Base-by-base conservation (phyloP, 2,888 invertebrate species). In the Chrysotoxum bicinctum region DNA sequence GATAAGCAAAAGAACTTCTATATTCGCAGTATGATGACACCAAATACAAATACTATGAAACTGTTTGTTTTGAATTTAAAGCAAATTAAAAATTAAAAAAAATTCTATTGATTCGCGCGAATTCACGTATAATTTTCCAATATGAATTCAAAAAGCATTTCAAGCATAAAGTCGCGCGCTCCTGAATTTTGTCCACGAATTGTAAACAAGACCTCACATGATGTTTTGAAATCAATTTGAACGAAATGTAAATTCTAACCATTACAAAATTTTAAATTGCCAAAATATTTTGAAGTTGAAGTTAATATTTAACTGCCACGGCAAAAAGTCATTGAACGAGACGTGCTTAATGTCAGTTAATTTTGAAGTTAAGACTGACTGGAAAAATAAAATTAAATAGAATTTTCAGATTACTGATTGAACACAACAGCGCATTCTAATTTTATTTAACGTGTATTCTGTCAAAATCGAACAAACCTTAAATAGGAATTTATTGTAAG, bases 131-230 rank as follows among this genome's bases (percentile, higher is more conserved):
- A 84, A 84, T 84, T 84, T n/a, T 37, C 14, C 62, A 45, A 84
- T 84, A 76, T 68, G 66, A 37, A 84, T 84, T 66, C 84, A 75
- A 40, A n/a, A 76, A 58, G 50, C 37, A 80, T 80, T 45, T 9
- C 40, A 40, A 10, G 23, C 68, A 69, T 82, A 7, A 48, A 62
- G 60, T 54, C 10, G 60, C 10, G 45, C n/a, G 30, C 62, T 77
- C 37, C 26, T 81, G 70, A 81, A 76, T 66, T 73, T 68, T 52
- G 7, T 10, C 62, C 60, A 82, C 66, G 48, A 78, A 69, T 68
- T 10, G 78, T 74, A 79, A 79, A 79, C 66, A 66, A 66, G 66
- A 66, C 66, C 66, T 50, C 66, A 48, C 66, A 50, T n/a, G n/a
- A 23, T n/a, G 66, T 10, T n/a, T 10, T 21, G 37, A 35, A 19